Evolutionary conservation across 2,888 invertebrate species (phyloP), one percentile per base, ranked within the genome.

Genomic region (Endomychus coccineus): DNA sequence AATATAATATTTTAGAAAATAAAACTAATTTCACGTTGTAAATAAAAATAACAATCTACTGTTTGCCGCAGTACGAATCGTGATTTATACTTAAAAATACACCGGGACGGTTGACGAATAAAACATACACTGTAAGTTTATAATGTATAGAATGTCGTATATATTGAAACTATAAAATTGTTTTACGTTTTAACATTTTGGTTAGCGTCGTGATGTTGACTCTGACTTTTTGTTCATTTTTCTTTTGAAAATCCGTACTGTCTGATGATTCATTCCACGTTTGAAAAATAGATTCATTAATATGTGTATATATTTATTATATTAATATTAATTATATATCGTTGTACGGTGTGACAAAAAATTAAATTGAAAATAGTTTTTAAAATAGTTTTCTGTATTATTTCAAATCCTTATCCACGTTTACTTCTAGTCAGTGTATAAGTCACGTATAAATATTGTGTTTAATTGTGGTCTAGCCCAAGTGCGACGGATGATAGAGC

Each of bases 301-400:
- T n/a, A n/a, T 59, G 58, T 64, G 64, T 64, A 64, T 54, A 61
- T 63, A 64, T 61, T 63, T 62, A 63, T 62, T 61, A 62, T 61
- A 62, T 60, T 56, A 57, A 58, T 42, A 44, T 37, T 38, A 46
- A 58, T 61, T 60, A 62, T 62, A 63, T 62, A 61, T 63, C 63
- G 61, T 64, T 65, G 64, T 64, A 65, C 64, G 65, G 65, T 64
- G 64, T 64, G 63, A 64, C 59, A 58, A 58, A n/a, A 56, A 60
- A 61, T 61, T 62, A 59, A 61, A 61, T 57, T 57, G 57, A 61
- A 60, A 54, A 61, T 62, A n/a, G 59, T 61, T 62, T 61, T 59
- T 59, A 59, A 61, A 61, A 48, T n/a, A n/a, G n/a, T n/a, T 42
- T 44, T 44, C 39, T 43, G 43, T 47, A 41, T 51, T 41, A 49